phyloP scores from a whole-genome alignment of 2,797 vertebrate species.

The Passerculus sandwichensis region DNA sequence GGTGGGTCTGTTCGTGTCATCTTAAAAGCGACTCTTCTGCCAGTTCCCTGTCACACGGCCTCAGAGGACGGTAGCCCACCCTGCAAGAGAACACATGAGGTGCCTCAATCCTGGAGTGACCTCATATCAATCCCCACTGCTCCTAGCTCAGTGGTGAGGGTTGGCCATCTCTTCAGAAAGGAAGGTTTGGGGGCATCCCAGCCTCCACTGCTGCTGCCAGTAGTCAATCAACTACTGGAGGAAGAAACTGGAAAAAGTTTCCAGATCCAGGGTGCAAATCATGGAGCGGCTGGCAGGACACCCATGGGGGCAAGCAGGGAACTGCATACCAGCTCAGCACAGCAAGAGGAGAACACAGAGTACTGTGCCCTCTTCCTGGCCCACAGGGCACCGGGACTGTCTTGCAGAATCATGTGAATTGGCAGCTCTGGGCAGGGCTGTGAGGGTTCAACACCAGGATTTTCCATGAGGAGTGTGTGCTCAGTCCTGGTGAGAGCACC shows the following conservation, averaged over 20 bases:
- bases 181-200: fast-evolving
- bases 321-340: background rate
- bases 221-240: background rate
- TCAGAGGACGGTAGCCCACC: constrained; percentile 68
- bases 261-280: background rate
- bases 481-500: background rate
- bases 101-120: background rate
- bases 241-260: background rate
- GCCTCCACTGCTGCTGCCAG: background rate
- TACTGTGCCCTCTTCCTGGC: background rate
- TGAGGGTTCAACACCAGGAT: too few species aligned
- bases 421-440: background rate
- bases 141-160: fast-evolving
- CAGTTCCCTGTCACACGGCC: constrained; percentile 80
- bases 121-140: background rate
- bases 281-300: fast-evolving
- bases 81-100: constrained; percentile 44
- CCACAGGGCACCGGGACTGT: background rate
- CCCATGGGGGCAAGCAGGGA: background rate
- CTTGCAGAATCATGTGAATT: background rate
- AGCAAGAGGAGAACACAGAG: background rate
- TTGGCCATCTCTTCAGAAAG: background rate
- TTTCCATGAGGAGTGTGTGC: background rate
- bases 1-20: constrained; percentile 98
- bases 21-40: constrained; percentile 81